Percentiles rank a stretch among this genome's conserved stretches.
These are phyloP conservation scores for Spodoptera picta DNA, from an alignment of 2,888 invertebrate species.

Conservation along the genomic window DNA sequence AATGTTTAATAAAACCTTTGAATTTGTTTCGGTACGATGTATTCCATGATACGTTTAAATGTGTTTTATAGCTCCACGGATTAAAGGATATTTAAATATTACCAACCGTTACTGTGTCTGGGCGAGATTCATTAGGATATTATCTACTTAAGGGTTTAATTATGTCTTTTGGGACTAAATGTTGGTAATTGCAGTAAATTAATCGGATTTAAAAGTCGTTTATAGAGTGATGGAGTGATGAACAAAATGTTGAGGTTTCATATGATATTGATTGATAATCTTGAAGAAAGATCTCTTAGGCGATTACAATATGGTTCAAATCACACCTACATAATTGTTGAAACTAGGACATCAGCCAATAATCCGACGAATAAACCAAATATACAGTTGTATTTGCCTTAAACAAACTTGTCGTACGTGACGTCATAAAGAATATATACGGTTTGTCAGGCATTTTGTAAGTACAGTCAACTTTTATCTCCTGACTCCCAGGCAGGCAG, in stretches of 20 bases:
- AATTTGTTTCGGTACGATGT: constrained; percentile 24
- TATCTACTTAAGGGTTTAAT: constrained; percentile 37
- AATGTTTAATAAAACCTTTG: constrained; percentile 20
- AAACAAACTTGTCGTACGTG: constrained; percentile 34
- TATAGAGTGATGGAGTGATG: constrained; percentile 8
- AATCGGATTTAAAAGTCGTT: constrained; percentile 25
- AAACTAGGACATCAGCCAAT: too few species aligned
- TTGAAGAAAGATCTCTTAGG: too few species aligned
- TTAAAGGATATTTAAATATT: constrained; percentile 51
- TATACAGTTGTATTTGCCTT: constrained; percentile 15
- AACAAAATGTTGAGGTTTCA: not conserved
- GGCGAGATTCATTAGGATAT: constrained; percentile 48
- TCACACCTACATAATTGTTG: too few species aligned
- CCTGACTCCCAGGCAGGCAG: constrained; percentile 19
- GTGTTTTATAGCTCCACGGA: constrained; percentile 33
- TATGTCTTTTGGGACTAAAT: constrained; percentile 34
- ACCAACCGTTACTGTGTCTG: constrained; percentile 28
- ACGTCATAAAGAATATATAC: constrained; percentile 32
- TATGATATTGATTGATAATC: too few species aligned
- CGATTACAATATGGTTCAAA: too few species aligned
- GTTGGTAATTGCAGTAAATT: constrained; percentile 34
- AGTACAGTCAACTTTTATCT: constrained; percentile 19
- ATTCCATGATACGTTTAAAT: constrained; percentile 36
- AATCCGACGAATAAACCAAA: too few species aligned
- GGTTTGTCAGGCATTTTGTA: constrained; percentile 26